A percentile compares a stretch with the other conserved stretches of the same genome.
Conservation (phyloP, 2,797 vertebrate species). For the Myotis myotis region DNA sequence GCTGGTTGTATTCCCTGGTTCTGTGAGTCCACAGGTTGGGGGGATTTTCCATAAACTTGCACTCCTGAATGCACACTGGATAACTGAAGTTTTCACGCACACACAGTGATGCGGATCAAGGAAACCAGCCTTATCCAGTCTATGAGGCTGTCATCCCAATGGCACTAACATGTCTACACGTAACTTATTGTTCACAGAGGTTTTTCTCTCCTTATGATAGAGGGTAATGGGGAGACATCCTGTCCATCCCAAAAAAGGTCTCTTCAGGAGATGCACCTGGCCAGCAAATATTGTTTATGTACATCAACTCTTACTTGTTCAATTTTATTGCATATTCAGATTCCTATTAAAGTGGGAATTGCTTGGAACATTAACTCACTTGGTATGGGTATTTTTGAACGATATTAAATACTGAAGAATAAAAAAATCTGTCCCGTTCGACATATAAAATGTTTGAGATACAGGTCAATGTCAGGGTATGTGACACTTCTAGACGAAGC, state of each 20-base stretch:
- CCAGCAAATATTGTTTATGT: neutral
- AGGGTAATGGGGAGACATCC: neutral
- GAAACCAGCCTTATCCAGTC: neutral
- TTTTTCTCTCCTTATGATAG: neutral
- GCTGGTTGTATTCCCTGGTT: neutral
- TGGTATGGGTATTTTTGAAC: neutral
- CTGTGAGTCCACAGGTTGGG: neutral
- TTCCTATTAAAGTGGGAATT: neutral
- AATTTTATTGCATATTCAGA: neutral
- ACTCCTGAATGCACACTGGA: neutral
- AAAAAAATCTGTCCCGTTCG: neutral
- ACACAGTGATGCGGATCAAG: neutral
- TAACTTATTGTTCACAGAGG: neutral
- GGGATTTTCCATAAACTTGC: neutral
- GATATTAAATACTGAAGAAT: neutral
- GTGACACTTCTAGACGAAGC: neutral
- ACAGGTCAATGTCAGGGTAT: neutral
- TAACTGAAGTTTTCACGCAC: neutral
- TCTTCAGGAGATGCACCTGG: neutral
- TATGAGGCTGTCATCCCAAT: neutral
- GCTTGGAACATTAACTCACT: neutral
- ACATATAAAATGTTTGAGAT: neutral
- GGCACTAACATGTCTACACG: no score
- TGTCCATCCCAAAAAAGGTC: neutral
- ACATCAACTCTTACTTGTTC: neutral